Conservation (phyloP, 1,140 invertebrate genomes). For the Procambarus virginalis region DNA sequence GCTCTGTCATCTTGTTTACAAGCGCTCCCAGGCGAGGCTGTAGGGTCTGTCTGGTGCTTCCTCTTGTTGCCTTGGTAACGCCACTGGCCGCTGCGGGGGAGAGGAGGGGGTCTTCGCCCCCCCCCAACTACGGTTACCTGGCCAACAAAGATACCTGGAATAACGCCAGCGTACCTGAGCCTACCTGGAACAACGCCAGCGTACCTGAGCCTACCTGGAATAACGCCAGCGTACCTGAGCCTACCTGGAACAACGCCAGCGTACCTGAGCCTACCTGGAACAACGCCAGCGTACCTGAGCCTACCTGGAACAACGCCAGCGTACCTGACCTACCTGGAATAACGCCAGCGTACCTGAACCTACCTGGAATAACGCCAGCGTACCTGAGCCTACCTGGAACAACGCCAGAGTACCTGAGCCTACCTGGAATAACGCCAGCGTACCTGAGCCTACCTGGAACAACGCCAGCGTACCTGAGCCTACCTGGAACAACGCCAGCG, state of each 20-base stretch:
- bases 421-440: background rate
- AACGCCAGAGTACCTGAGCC: no score
- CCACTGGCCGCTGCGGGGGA: conserved; percentile 16
- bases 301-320: background rate
- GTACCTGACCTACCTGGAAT: conserved; percentile 9
- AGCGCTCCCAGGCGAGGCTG: conserved; percentile 8
- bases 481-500: background rate
- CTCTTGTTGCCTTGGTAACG: conserved; percentile 34
- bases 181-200: background rate
- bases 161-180: no score
- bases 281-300: no score
- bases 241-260: background rate
- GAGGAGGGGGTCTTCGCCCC: background rate
- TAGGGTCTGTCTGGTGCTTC: conserved; percentile 8
- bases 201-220: background rate
- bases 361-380: background rate
- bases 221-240: no score
- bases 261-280: conserved; percentile 9
- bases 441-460: conserved; percentile 12
- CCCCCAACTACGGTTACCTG: background rate
- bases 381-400: conserved; percentile 12
- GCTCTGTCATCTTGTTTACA: conserved; percentile 26
- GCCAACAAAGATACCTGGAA: conserved; percentile 20
- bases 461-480: no score
- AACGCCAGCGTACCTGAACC: no score